These are phyloP conservation scores for Clarias pachynema DNA, from an alignment of 2,797 vertebrate species.

Conservation along the genomic window DNA sequence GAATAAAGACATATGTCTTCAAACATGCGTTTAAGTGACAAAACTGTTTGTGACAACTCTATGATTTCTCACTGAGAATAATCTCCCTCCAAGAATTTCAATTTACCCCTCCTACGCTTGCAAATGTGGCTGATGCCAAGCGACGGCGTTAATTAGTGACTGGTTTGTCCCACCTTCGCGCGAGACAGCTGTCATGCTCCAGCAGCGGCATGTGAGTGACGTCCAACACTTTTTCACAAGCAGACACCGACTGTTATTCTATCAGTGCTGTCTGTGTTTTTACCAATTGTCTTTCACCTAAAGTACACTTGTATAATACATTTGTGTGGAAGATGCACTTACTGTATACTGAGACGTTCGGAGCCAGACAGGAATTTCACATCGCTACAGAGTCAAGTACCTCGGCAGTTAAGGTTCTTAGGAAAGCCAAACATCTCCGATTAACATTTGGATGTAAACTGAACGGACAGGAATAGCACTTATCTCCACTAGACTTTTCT, in stretches of 20 bases:
- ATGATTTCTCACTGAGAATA: slow-evolving; percentile 25
- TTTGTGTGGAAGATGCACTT: not conserved
- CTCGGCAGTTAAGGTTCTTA: not conserved
- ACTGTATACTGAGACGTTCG: not conserved
- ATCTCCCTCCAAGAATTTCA: slow-evolving; percentile 1
- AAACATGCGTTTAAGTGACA: not conserved
- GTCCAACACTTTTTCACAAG: slow-evolving; percentile 18
- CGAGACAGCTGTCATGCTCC: slow-evolving; percentile 26
- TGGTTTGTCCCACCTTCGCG: slow-evolving; percentile 32
- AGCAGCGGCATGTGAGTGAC: slow-evolving; percentile 15
- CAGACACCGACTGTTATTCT: slow-evolving; percentile 1
- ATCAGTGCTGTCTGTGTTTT: not conserved
- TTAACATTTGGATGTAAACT: not conserved
- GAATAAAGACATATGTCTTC: not conserved
- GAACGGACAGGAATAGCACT: not conserved
- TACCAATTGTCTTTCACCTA: not conserved
- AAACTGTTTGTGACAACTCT: slow-evolving; percentile 14
- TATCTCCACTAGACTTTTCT: not conserved
- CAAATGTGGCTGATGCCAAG: slow-evolving; percentile 33
- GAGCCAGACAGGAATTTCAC: not conserved
- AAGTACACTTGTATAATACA: not conserved
- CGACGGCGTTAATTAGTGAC: slow-evolving; percentile 25
- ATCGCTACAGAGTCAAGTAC: not conserved
- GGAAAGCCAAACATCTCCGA: not conserved
- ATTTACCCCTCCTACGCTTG: slow-evolving; percentile 11